These are phyloP conservation scores for Dendroctonus ponderosae DNA, from an alignment of 1,140 invertebrate species.

Conservation along the genomic window DNA sequence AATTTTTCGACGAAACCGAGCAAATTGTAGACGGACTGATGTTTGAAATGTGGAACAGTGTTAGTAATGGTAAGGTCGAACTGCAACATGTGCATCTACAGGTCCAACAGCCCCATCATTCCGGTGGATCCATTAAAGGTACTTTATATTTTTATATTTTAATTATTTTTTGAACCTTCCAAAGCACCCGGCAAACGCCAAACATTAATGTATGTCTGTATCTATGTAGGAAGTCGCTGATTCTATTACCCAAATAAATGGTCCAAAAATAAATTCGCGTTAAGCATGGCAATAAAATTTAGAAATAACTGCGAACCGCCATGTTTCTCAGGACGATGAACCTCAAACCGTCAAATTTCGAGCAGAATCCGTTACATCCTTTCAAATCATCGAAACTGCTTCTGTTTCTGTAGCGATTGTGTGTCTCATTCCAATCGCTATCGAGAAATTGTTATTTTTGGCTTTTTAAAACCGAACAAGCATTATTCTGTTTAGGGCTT, in stretches of 20 bases:
- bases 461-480: too few species aligned
- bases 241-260: too few species aligned
- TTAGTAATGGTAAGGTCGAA: constrained; percentile 63
- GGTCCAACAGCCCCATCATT: constrained; percentile 70
- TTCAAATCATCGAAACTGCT: background rate
- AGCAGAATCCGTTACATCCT: constrained; percentile 1
- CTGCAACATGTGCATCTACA: constrained; percentile 65
- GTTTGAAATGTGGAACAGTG: constrained; percentile 86
- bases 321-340: background rate
- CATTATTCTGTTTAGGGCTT: too few species aligned
- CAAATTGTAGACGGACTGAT: constrained; percentile 50
- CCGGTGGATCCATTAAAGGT: constrained; percentile 84
- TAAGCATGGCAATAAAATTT: too few species aligned
- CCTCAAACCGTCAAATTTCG: background rate
- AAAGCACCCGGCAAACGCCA: too few species aligned
- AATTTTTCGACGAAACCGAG: background rate
- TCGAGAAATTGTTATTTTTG: too few species aligned
- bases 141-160: constrained; percentile 46
- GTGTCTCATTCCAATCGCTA: too few species aligned
- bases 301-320: too few species aligned
- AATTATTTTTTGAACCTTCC: too few species aligned
- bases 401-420: constrained; percentile 1
- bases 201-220: too few species aligned
- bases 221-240: too few species aligned
- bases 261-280: too few species aligned